These are phyloP conservation scores for Cepaea nemoralis DNA, from an alignment of 1,140 invertebrate genomes.

Conservation along the genomic window DNA sequence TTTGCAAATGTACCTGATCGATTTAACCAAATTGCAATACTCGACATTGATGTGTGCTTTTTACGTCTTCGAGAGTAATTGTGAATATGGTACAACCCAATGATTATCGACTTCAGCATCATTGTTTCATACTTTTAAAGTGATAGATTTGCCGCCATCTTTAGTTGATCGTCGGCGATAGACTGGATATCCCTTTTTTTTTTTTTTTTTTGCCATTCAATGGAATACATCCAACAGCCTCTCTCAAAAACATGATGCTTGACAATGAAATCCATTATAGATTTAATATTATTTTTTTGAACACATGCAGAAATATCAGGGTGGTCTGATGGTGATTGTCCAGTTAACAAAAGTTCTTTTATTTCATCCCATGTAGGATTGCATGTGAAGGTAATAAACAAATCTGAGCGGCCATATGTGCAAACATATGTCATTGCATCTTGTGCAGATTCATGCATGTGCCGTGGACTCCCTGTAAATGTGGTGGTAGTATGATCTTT, in stretches of 20 bases:
- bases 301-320: constrained; percentile 73
- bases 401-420: constrained; percentile 69
- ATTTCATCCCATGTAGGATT: constrained; percentile 75
- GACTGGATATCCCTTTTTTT: constrained; percentile 71
- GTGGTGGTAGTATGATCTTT: constrained; percentile 70
- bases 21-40: constrained; percentile 45
- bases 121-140: neutral
- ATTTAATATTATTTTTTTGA: constrained; percentile 73
- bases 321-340: constrained; percentile 69
- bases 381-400: constrained; percentile 74
- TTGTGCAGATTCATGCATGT: constrained; percentile 72
- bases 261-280: constrained; percentile 30
- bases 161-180: constrained; percentile 48
- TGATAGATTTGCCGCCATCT: constrained; percentile 22
- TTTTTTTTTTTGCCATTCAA: constrained; percentile 75
- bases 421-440: constrained; percentile 75
- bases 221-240: constrained; percentile 52
- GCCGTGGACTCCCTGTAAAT: constrained; percentile 67
- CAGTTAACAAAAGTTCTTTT: constrained; percentile 53
- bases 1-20: constrained; percentile 50
- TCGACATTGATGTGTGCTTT: constrained; percentile 53
- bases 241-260: constrained; percentile 9
- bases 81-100: constrained; percentile 53
- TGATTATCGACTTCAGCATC: constrained; percentile 43
- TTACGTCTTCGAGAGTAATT: constrained; percentile 37